Evolutionary conservation across 2,888 invertebrate species (phyloP), one percentile per base, ranked within the genome.

Genomic region (Macroteleia sp.): DNA sequence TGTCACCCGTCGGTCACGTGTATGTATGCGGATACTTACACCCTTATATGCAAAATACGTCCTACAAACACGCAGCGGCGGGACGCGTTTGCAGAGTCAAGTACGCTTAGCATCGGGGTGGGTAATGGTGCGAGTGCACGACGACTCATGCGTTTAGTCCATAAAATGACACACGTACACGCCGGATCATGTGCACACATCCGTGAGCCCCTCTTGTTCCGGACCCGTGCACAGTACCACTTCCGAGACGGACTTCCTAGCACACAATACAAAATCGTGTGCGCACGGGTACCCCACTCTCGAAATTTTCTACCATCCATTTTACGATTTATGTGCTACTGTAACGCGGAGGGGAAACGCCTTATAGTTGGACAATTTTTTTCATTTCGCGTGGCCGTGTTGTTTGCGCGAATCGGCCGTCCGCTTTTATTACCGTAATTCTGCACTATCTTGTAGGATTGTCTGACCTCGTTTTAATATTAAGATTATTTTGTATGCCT

Each of bases 171-270:
- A 59, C 74, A 74, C 52, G 41, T 30, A 71, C 48, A 20, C 36
- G 12, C 6, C 36, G 36, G n/a, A 42, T 28, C 28, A 41, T 50
- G 57, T 64, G 50, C 30, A 57, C 66, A 74, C 74, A 74, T 66
- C 36, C 50, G 52, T 30, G 44, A 10, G 12, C 42, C 78, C 69
- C 69, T 54, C 44, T 32, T 57, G 57, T 66, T 70, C 70, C 69
- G 74, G 74, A 54, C 41, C 48, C 61, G 56, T 64, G 70, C 78
- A 78, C 70, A 56, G 64, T 70, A 50, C 70, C 79, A 79, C 75
- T 79, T 79, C 79, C 79, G 79, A 79, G 79, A 75, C 75, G 74
- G 67, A 79, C 79, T 75, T 79, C 79, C 79, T 75, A 67, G 67
- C 66, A 32, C 52, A 71, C 67, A 79, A 79, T 75, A 66, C 61